Conservation (phyloP, 2,113 vertebrate genomes). For the Noctilio leporinus region DNA sequence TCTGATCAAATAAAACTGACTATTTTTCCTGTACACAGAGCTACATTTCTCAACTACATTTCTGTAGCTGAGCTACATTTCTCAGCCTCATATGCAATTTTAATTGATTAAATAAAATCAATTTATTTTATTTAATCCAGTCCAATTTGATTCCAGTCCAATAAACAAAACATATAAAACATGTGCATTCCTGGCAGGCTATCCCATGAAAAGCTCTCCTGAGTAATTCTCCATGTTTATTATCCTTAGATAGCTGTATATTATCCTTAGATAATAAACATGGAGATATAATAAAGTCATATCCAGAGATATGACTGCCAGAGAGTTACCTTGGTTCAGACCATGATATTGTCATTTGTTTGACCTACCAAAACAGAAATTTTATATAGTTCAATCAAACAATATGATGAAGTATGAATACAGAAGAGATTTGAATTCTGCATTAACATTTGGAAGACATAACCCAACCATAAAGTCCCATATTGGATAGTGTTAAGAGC, state of each 20-base stretch:
- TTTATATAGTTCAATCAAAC: neutral
- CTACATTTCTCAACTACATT: no score
- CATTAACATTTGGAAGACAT: neutral
- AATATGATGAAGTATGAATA: neutral
- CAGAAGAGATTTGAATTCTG: neutral
- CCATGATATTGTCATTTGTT: neutral
- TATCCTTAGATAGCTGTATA: no score
- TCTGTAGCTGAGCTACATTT: no score
- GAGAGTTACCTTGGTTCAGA: neutral
- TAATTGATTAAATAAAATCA: neutral
- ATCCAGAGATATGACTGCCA: no score
- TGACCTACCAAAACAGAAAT: neutral
- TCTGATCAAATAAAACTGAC: neutral
- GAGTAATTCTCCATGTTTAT: neutral
- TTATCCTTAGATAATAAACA: no score
- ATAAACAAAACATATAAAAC: neutral
- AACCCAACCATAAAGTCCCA: neutral
- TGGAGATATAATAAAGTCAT: no score
- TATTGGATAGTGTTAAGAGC: neutral
- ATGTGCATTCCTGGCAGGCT: neutral
- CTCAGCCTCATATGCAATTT: neutral
- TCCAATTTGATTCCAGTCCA: neutral
- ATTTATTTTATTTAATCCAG: no score
- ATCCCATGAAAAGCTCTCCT: neutral
- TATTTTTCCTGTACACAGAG: neutral